A percentile compares a stretch with the other conserved stretches of the same genome.
Evolutionary conservation across 2,113 vertebrate genomes (phyloP).

Genomic region (Percina caprodes): DNA sequence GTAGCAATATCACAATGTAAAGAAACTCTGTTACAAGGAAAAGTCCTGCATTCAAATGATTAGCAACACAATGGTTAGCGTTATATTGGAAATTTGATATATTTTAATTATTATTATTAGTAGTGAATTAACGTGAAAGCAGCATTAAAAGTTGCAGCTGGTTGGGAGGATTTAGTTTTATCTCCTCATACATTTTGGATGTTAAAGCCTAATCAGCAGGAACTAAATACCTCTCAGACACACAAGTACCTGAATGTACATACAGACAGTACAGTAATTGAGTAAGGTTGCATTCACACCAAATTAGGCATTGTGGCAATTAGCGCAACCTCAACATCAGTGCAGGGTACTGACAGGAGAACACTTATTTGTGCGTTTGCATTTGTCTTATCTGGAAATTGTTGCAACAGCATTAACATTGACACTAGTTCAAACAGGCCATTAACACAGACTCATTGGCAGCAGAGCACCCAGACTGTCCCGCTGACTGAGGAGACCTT

Average conservation of each 20-base stretch:
- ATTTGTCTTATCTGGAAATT: conserved; percentile 47
- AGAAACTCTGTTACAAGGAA: no score
- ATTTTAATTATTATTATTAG: background rate
- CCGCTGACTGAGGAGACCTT: conserved; percentile 3
- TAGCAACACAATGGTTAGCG: background rate
- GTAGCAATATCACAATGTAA: background rate
- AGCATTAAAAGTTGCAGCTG: background rate
- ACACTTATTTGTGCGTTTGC: conserved; percentile 26
- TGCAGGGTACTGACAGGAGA: background rate
- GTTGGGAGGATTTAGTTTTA: no score
- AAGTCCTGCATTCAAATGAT: background rate
- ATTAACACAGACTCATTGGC: conserved; percentile 22
- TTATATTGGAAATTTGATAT: background rate
- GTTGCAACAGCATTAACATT: conserved; percentile 58
- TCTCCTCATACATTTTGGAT: background rate
- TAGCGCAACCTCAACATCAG: background rate
- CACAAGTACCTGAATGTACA: background rate
- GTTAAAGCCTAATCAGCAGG: background rate
- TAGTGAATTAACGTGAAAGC: background rate
- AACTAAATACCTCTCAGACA: background rate
- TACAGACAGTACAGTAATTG: background rate
- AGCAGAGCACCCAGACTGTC: conserved; percentile 12
- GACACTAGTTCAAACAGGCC: conserved; percentile 53
- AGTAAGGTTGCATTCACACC: background rate
- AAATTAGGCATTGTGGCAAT: no score